Base-by-base conservation (phyloP, 2,888 invertebrate genomes). In the Diadromus collaris region DNA sequence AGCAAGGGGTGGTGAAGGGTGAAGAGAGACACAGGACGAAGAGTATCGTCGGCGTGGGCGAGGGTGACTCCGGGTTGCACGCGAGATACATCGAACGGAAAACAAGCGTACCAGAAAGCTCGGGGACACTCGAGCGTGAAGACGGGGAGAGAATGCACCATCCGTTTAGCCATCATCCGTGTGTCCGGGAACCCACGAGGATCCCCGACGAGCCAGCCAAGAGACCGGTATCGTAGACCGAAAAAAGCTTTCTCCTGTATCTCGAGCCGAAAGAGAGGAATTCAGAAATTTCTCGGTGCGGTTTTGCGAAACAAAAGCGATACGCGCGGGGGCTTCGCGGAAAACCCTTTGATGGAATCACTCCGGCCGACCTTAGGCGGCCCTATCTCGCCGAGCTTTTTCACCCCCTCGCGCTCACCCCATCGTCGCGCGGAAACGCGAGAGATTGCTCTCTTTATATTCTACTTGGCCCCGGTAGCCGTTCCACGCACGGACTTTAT, bases 401-500 rank as follows among this genome's bases (percentile, higher is more conserved):
- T 76, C 73, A 60, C 44, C 60, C 51, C 46, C 48, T 64, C 34
- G 27, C 32, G 32, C 34, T 29, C 29, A 5, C 58, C 60, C 2
- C 38, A 21, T 48, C 44, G 51, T 61, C 54, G 56, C 70, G 70
- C 67, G 73, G 65, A 79, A 80, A 67, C 65, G 65, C 73, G 60
- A 61, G 68, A 68, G 76, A 76, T 80, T 74, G 73, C 69, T 76
- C 79, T 80, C 79, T 76, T 80, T 80, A 80, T 80, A 80, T 80
- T 80, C 73, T 67, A 76, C 76, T 80, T 80, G 60, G 70, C 60
- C 73, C 56, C 60, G 76, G 65, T 38, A 67, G 65, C 76, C 13
- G 41, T 48, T n/a, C 21, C 65, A 56, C 73, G 70, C 65, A 61
- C 6, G 27, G 13, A 67, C 54, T 70, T 65, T 73, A 63, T 72